Evolutionary conservation across 2,113 vertebrate species (phyloP).

Genomic region (Gnathonemus echidnorhynchus): DNA sequence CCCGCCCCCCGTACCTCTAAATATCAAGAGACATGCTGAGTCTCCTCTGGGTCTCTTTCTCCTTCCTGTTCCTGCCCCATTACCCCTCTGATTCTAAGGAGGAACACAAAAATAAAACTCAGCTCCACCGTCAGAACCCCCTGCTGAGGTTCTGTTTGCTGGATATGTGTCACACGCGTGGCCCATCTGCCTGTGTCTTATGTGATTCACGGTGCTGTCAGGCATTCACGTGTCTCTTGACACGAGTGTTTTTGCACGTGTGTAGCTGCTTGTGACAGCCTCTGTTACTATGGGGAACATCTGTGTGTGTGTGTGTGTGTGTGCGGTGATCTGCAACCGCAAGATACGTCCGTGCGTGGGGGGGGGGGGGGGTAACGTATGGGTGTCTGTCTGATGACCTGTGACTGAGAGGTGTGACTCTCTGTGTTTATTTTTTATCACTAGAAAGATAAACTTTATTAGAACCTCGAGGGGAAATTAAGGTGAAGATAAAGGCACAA

Average conservation of each 20-base stretch:
- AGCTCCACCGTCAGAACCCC: neutral
- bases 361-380: neutral
- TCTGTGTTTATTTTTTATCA: neutral
- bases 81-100: neutral
- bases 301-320: neutral
- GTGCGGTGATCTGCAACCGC: neutral
- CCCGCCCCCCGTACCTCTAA: neutral
- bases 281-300: neutral
- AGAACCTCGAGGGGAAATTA: constrained; percentile 3
- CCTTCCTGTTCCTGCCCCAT: neutral
- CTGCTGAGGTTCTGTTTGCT: neutral
- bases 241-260: neutral
- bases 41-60: neutral
- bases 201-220: neutral
- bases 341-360: neutral
- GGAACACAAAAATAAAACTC: neutral
- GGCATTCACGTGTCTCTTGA: neutral
- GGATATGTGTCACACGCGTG: neutral
- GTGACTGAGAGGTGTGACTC: neutral
- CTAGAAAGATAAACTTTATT: constrained; percentile 2
- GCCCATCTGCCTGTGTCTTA: neutral
- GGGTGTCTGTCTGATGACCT: neutral
- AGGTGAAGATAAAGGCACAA: neutral
- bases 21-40: neutral
- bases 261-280: neutral